phyloP scores from a whole-genome alignment of 2,113 vertebrate species.

The Morone saxatilis region DNA sequence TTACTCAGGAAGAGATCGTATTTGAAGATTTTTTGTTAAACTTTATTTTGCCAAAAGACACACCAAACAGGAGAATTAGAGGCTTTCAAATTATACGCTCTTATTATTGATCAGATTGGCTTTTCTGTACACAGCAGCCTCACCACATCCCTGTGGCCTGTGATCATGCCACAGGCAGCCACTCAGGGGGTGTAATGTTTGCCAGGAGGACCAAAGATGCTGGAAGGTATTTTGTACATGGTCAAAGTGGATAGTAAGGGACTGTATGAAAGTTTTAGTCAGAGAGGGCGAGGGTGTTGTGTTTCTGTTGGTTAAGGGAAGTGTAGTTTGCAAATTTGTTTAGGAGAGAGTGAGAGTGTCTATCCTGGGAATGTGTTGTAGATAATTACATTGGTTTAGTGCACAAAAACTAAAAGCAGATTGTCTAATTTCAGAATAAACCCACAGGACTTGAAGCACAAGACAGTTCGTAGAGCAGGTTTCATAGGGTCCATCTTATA shows the following conservation, averaged over 20 bases:
- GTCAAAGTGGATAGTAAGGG: not conserved
- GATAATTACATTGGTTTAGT: too few species aligned
- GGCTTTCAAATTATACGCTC: slow-evolving; percentile 66
- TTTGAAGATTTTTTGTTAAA: not conserved
- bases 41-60: slow-evolving; percentile 24
- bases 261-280: not conserved
- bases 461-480: too few species aligned
- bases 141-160: slow-evolving; percentile 80
- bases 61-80: slow-evolving; percentile 70
- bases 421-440: too few species aligned
- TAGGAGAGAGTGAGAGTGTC: not conserved
- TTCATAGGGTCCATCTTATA: too few species aligned
- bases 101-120: slow-evolving; percentile 80
- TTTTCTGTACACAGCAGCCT: slow-evolving; percentile 38
- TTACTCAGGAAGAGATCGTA: slow-evolving; percentile 7
- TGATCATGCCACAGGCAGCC: slow-evolving; percentile 85
- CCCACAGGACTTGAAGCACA: too few species aligned
- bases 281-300: not conserved
- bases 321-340: not conserved
- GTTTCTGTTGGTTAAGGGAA: not conserved
- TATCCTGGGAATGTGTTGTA: too few species aligned
- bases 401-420: too few species aligned
- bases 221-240: slow-evolving; percentile 24
- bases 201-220: slow-evolving; percentile 30
- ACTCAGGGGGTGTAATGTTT: slow-evolving; percentile 19